Evolutionary conservation across 1,140 invertebrate species (phyloP), one percentile per base, ranked within the genome.

Genomic region (Wiebesia pumilae): DNA sequence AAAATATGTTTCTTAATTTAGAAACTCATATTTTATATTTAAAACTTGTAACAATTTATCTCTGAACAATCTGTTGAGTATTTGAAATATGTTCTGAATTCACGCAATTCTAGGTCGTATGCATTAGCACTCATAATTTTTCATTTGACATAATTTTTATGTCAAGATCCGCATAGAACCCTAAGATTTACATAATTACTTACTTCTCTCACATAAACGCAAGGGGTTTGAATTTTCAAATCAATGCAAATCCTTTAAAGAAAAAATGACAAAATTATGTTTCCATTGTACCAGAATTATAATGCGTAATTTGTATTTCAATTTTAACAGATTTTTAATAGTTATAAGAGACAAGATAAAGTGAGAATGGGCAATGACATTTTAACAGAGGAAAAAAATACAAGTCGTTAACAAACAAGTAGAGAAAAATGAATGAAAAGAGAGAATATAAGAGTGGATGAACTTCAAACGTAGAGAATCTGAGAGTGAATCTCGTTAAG

Each of bases 401-500:
- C 21, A 67, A 58, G n/a, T 43, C 38, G 43, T 65, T 12, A n/a
- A 47, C 14, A 43, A 9, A n/a, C 0, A 21, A 81, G 33, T 21
- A 7, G 65, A 71, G 30, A 30, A 69, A 65, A 47, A 81, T 35
- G 19, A 51, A 58, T 38, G 65, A 33, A 69, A 27, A 62, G 80
- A 67, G 80, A 75, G 35, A 54, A 35, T 54, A 80, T 19, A 69
- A 16, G 27, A 75, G 24, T 24, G 40, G 67, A n/a, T 21, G 19
- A 80, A 75, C 40, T 47, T 40, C 27, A 54, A 51, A 40, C 24
- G 65, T 43, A 54, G 33, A 81, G 83, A 86, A 47, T 79, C 79
- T n/a, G 35, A 81, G 62, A 83, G 85, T 79, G 85, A 87, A 83
- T 87, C 75, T 87, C 85, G 85, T 87, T 87, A 87, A 83, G 81